phyloP scores from a whole-genome alignment of 2,888 invertebrate genomes.

The Catocala nupta region DNA sequence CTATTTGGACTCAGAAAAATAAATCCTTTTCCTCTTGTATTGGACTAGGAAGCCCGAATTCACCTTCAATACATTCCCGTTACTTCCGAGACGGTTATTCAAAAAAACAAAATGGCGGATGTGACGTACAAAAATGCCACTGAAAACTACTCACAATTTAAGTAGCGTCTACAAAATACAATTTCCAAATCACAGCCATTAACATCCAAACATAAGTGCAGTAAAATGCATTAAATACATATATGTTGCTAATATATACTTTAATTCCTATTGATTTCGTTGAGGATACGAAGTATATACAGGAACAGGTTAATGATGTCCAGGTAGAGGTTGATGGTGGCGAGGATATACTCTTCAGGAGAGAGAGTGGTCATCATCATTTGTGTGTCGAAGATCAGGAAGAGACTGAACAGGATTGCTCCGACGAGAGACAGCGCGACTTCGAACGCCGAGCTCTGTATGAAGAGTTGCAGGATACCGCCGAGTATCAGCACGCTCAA shows the following conservation, averaged over 20 bases:
- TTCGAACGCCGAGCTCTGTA: constrained; percentile 91
- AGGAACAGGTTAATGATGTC: constrained; percentile 95
- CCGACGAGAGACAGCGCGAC: constrained; percentile 91
- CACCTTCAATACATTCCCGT: not conserved
- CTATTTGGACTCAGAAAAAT: no score
- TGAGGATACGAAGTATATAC: constrained; percentile 92
- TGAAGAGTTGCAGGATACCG: constrained; percentile 91
- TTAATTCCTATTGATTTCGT: constrained; percentile 87
- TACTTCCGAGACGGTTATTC: not conserved
- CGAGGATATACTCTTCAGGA: constrained; percentile 95
- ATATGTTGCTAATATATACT: constrained; percentile 28
- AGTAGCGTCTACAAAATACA: constrained; percentile 28
- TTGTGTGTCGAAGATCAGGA: constrained; percentile 95
- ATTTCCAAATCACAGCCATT: constrained; percentile 46
- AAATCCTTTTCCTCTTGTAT: no score
- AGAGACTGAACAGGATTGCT: constrained; percentile 92
- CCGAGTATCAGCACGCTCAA: constrained; percentile 90
- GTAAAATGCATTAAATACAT: constrained; percentile 45
- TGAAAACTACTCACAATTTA: constrained; percentile 18
- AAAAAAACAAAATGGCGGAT: constrained; percentile 4
- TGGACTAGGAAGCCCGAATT: no score
- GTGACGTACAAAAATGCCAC: constrained; percentile 1
- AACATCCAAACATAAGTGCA: constrained; percentile 38
- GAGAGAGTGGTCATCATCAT: constrained; percentile 93
- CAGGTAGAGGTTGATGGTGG: constrained; percentile 94